Percentiles rank a stretch among this genome's conserved stretches.
Evolutionary conservation across 2,113 vertebrate species (phyloP).

Genomic region (Ameiurus melas): DNA sequence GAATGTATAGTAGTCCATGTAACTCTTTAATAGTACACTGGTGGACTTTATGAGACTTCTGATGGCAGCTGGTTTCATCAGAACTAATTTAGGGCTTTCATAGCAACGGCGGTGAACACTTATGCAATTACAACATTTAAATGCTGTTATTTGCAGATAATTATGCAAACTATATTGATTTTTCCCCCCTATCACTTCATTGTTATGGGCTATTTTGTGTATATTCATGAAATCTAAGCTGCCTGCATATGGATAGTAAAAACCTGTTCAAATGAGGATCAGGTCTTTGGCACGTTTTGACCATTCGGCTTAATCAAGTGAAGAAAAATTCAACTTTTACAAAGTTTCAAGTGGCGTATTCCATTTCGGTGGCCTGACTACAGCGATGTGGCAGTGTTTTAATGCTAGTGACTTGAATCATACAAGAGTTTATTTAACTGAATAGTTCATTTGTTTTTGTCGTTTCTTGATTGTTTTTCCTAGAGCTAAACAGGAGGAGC

Average conservation of each 20-base stretch:
- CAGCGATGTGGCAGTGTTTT: neutral
- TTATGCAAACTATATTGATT: neutral
- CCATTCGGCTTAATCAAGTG: neutral
- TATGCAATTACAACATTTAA: neutral
- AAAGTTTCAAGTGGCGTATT: neutral
- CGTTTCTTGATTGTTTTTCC: neutral
- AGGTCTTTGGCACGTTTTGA: neutral
- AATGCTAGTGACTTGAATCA: neutral
- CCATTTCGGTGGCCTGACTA: neutral
- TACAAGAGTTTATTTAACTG: neutral
- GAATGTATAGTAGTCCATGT: neutral
- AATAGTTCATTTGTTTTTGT: neutral
- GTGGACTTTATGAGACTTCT: neutral
- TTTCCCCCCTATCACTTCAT: neutral
- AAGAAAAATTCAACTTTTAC: neutral
- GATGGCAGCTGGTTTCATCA: neutral
- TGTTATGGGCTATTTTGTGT: neutral
- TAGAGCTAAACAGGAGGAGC: slow-evolving; percentile 27
- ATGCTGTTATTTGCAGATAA: neutral
- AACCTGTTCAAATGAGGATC: neutral
- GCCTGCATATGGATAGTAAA: neutral
- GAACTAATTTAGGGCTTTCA: neutral
- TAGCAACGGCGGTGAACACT: neutral
- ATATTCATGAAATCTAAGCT: neutral
- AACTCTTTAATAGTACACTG: neutral